Evolutionary conservation across 2,888 invertebrate genomes (phyloP).

Genomic region (Hypena proboscidalis): DNA sequence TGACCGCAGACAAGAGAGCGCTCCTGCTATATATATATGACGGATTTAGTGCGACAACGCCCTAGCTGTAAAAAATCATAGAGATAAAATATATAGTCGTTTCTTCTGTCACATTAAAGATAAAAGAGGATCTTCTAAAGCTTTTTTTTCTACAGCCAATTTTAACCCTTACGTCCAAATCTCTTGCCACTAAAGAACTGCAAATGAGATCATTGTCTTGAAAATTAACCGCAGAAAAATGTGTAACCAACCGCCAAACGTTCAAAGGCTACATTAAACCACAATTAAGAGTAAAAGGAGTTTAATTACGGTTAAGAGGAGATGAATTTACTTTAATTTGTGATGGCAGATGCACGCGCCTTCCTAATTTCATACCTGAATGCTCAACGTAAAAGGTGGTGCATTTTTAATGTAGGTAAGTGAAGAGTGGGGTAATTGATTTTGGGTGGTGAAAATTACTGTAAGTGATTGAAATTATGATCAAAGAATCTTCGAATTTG

Average conservation of each 20-base stretch:
- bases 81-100: too few relatives aligned
- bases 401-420: constrained; percentile 56
- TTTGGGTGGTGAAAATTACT: neutral
- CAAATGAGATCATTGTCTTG: constrained; percentile 5
- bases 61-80: too few relatives aligned
- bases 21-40: too few relatives aligned
- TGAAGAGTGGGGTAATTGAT: constrained; percentile 15
- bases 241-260: constrained; percentile 44
- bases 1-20: too few relatives aligned
- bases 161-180: too few relatives aligned
- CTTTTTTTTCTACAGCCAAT: too few relatives aligned
- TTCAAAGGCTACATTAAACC: constrained; percentile 53
- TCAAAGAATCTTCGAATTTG: too few relatives aligned
- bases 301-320: constrained; percentile 19
- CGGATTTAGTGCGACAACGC: too few relatives aligned
- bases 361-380: constrained; percentile 68
- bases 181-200: constrained; percentile 2
- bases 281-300: constrained; percentile 34
- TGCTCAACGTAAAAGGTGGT: constrained; percentile 48
- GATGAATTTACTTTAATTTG: constrained; percentile 57
- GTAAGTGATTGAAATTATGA: too few relatives aligned
- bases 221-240: constrained; percentile 34
- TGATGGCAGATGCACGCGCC: constrained; percentile 64
- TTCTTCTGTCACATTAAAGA: too few relatives aligned
- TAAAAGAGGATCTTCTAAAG: too few relatives aligned